Evolutionary conservation across 2,888 invertebrate species (phyloP), one percentile per base, ranked within the genome.

Genomic region (Chaetogeoica ovagalla): DNA sequence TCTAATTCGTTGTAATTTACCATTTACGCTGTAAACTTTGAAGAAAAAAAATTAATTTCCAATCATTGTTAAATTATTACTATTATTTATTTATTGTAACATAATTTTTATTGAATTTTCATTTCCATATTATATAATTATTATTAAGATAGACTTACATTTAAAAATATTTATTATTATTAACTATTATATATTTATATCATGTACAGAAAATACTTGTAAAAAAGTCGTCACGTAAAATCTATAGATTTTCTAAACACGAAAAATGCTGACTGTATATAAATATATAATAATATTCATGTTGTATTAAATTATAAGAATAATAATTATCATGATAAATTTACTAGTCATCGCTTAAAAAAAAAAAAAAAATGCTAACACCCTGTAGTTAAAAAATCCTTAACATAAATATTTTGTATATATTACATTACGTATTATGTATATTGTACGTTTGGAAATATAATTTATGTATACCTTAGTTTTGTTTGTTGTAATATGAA

Each of bases 331-430:
- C 57, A 66, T 79, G 43, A 62, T 55, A 55, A 37, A 70, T 79
- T 62, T 70, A 55, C 77, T 79, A 79, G 77, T 79, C 77, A 70
- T 70, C 23, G 77, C 77, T 79, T 79, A 37, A 63, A 55, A 30
- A 30, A 30, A 30, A 30, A 30, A 30, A 30, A 30, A 79, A 70
- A 63, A 79, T 55, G 77, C 77, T 79, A 79, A 79, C 77, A 79
- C 69, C 60, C 30, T 39, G 30, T 77, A 70, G 70, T 76, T 48
- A 52, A 76, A 76, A 68, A 1, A 19, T 69, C n/a, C 66, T 60
- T 60, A 69, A 52, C n/a, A 59, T 43, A 30, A 43, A 30, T 30
- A 30, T 57, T 19, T 1, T 70, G 23, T 57, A 37, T 55, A 55
- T 52, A 63, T 52, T 63, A n/a, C n/a, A 30, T 30, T 30, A 39